Evolutionary conservation across 2,888 invertebrate genomes (phyloP), one percentile per base, ranked within the genome.

Genomic region (Ptilodon capucinus): DNA sequence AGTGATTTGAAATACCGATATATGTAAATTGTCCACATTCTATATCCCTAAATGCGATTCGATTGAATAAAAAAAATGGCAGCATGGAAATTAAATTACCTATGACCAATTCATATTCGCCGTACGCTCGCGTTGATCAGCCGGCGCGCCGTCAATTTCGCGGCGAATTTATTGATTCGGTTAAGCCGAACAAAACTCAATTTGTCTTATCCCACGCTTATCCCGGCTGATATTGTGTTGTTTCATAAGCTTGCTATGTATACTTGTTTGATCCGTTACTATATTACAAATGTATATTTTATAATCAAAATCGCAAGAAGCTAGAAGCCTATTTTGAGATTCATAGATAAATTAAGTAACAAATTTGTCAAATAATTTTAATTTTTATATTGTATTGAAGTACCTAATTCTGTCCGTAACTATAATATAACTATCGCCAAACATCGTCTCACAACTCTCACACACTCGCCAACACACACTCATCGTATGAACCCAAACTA

Each of bases 171-270:
- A 63, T 68, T 60, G 63, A 68, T 68, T 64, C 44, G 25, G 51
- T 63, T 65, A 55, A 57, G 50, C 55, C 48, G 54, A 58, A 67
- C 54, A 59, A 65, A 74, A 68, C 54, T 71, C 70, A 61, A 69
- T 74, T 74, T 70, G 55, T 65, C 60, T 64, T 60, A 71, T 64
- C 57, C 52, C 38, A 40, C 44, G 60, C 47, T 65, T 60, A 60
- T 61, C 46, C 43, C 30, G 25, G 13, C 46, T 46, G 42, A 45
- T 57, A 55, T 56, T 57, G 49, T 58, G 57, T 46, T 59, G 25
- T 49, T 54, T 43, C 25, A 40, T 52, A 43, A 44, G 47, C 44
- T 35, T 18, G 2, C 1, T 35, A 8, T 35, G 18, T 13, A 32
- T 4, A 4, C 6, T n/a, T 30, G 30, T 30, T 30, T 30, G 13